Evolutionary conservation across 2,888 invertebrate species (phyloP).

Genomic region (Anthophora plumipes): DNA sequence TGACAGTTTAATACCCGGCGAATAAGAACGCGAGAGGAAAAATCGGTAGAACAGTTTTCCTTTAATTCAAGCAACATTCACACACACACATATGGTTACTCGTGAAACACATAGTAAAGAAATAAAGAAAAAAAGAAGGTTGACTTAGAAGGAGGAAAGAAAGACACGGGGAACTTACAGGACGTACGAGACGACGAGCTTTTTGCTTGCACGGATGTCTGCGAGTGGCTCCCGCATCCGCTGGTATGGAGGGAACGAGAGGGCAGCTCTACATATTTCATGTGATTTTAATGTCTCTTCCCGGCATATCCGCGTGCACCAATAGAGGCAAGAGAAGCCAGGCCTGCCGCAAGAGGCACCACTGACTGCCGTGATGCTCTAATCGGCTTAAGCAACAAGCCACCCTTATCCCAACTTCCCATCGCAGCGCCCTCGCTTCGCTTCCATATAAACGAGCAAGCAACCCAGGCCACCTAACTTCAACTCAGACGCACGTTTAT

Average conservation of each 20-base stretch:
- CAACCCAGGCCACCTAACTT: conserved; percentile 29
- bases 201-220: conserved; percentile 72
- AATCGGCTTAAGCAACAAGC: conserved; percentile 83
- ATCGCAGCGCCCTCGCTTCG: conserved; percentile 49
- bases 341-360: conserved; percentile 60
- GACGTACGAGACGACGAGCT: conserved; percentile 64
- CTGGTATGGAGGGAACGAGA: conserved; percentile 64
- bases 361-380: conserved; percentile 80
- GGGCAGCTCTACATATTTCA: conserved; percentile 80
- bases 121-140: no score
- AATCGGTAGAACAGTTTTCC: no score
- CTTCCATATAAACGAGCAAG: conserved; percentile 25
- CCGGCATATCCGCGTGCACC: conserved; percentile 60
- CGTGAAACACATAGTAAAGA: neutral
- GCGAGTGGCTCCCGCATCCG: conserved; percentile 69
- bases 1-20: no score
- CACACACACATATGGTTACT: neutral
- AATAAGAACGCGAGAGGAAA: no score
- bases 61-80: no score
- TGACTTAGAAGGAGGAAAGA: neutral
- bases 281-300: conserved; percentile 84
- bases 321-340: conserved; percentile 46
- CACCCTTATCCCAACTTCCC: conserved; percentile 76
- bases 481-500: conserved; percentile 68
- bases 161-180: conserved; percentile 50